Evolutionary conservation across 2,797 vertebrate genomes (phyloP).

Genomic region (Agapornis canus): DNA sequence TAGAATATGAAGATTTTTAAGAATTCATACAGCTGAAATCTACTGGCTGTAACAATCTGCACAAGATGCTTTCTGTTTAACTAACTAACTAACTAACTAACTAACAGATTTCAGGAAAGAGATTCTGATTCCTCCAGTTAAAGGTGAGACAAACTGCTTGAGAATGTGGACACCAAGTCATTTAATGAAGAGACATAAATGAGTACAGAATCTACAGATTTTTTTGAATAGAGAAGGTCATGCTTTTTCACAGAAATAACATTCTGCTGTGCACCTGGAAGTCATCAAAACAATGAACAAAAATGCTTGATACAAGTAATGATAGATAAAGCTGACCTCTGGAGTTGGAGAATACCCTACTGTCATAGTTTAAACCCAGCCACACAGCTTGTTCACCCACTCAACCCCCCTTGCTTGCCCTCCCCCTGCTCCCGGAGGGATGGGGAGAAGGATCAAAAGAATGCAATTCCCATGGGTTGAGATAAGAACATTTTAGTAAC

Average conservation of each 20-base stretch:
- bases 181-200: not conserved
- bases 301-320: not conserved
- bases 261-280: not conserved
- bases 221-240: not conserved
- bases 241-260: not conserved
- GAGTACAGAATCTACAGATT: not conserved
- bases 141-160: not conserved
- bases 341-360: not conserved
- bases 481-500: no score
- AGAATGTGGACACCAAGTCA: not conserved
- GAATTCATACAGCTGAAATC: not conserved
- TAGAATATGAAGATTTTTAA: not conserved
- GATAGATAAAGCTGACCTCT: not conserved
- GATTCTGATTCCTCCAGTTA: not conserved
- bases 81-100: not conserved
- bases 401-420: no score
- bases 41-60: not conserved
- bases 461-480: no score
- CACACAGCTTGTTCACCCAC: no score
- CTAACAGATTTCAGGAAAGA: not conserved
- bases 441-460: no score
- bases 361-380: no score
- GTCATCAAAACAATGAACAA: not conserved
- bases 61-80: not conserved
- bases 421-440: no score